phyloP scores from a whole-genome alignment of 1,140 invertebrate genomes.

The Atta texana region DNA sequence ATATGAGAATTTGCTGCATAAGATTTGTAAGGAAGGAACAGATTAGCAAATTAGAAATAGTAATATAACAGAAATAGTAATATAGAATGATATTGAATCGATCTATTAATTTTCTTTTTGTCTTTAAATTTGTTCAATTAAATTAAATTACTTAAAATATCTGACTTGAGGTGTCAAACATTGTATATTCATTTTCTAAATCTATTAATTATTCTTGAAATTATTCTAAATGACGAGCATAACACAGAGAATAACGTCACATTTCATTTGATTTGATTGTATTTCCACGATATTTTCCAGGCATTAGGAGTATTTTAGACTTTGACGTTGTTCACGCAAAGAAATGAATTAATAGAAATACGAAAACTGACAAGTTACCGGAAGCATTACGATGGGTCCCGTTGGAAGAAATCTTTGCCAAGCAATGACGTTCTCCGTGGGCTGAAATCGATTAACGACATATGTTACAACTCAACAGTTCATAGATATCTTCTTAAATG shows the following conservation, averaged over 20 bases:
- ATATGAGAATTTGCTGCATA: too few relatives aligned
- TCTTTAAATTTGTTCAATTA: neutral
- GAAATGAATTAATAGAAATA: conserved; percentile 7
- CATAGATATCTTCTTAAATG: neutral
- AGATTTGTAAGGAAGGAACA: too few relatives aligned
- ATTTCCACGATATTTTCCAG: neutral
- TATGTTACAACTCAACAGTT: neutral
- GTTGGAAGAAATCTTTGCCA: conserved; percentile 98
- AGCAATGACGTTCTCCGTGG: conserved; percentile 92
- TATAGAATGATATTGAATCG: conserved; percentile 32
- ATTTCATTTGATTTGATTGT: neutral
- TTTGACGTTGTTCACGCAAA: neutral
- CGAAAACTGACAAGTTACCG: conserved; percentile 87
- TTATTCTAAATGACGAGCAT: neutral
- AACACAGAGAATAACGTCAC: neutral
- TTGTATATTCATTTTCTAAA: neutral
- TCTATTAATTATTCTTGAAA: conserved; percentile 11
- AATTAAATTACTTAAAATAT: conserved; percentile 8
- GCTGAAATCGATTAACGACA: conserved; percentile 85
- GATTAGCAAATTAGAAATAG: neutral
- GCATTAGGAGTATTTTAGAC: neutral
- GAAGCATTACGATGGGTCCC: conserved; percentile 96
- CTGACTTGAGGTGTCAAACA: neutral
- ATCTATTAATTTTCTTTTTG: neutral
- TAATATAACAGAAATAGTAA: neutral